phyloP scores from a whole-genome alignment of 2,797 vertebrate genomes.

The Lerista edwardsae region DNA sequence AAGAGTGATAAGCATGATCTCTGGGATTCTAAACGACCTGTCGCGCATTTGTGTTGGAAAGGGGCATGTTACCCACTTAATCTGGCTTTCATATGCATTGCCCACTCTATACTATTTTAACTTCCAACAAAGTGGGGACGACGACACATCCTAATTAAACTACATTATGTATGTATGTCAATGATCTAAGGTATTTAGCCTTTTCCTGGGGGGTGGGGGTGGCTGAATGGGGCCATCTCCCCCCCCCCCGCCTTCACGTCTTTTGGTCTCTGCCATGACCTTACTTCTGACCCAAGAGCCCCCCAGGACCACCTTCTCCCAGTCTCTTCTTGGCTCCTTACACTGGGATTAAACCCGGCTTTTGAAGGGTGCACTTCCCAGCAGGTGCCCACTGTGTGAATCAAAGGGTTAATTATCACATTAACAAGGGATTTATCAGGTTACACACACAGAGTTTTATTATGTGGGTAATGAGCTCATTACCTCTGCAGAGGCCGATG shows the following conservation, averaged over 20 bases:
- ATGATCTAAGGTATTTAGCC: background rate
- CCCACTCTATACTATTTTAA: background rate
- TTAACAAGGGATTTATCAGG: conserved; percentile 55
- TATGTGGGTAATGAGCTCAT: conserved; percentile 52
- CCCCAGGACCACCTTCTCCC: background rate
- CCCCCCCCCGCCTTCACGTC: too few species aligned
- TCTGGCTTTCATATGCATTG: too few species aligned
- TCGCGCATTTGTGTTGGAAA: background rate
- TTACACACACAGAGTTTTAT: conserved; percentile 44
- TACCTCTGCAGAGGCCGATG: conserved; percentile 3
- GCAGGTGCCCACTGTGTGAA: conserved; percentile 27
- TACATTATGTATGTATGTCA: background rate
- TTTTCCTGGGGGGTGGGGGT: accelerated
- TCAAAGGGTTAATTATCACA: conserved; percentile 65
- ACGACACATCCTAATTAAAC: background rate
- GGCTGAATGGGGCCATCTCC: background rate
- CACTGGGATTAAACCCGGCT: background rate
- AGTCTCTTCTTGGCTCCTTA: background rate
- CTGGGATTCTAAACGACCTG: background rate
- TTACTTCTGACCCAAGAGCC: background rate
- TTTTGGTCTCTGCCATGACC: background rate
- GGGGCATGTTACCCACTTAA: too few species aligned
- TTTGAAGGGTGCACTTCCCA: conserved; percentile 8
- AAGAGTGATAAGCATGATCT: background rate
- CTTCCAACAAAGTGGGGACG: background rate